Percentiles rank a stretch among this genome's conserved stretches.
Evolutionary conservation across 2,113 vertebrate genomes (phyloP).

Genomic region (Proterorhinus semilunaris): DNA sequence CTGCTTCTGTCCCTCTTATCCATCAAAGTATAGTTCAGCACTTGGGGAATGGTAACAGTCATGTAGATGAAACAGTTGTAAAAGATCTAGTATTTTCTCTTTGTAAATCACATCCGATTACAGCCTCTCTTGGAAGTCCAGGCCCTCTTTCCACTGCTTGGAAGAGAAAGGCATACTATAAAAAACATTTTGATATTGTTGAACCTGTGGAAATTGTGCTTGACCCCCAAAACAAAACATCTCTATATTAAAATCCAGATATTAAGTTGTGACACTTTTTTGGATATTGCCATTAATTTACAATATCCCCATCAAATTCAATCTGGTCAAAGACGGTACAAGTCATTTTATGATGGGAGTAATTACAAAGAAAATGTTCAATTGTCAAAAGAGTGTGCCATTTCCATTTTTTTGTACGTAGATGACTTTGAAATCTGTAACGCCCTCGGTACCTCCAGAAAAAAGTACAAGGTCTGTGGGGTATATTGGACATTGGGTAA

Average conservation of each 20-base stretch:
- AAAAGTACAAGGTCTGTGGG: constrained; percentile 7
- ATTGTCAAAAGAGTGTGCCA: neutral
- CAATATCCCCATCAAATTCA: neutral
- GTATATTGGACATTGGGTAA: constrained; percentile 18
- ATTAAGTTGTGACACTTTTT: neutral
- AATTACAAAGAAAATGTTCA: neutral
- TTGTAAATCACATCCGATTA: constrained; percentile 2
- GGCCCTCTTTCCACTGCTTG: constrained; percentile 2
- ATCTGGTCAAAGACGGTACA: neutral
- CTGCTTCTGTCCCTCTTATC: neutral
- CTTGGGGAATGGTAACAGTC: neutral
- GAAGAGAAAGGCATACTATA: constrained; percentile 12
- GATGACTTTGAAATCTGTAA: constrained; percentile 12
- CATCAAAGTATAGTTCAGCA: constrained; percentile 1
- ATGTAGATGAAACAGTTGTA: neutral
- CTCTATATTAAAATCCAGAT: constrained; percentile 12
- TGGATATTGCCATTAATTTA: constrained; percentile 4
- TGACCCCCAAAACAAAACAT: constrained; percentile 1
- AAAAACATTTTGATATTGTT: constrained; percentile 12
- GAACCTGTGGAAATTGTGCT: constrained; percentile 6
- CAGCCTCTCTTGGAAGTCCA: neutral
- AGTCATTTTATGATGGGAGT: neutral
- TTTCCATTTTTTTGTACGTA: constrained; percentile 5
- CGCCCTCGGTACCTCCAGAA: neutral
- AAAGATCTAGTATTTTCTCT: constrained; percentile 4